Evolutionary conservation across 2,888 invertebrate genomes (phyloP).

Genomic region (Stramonita haemastoma): DNA sequence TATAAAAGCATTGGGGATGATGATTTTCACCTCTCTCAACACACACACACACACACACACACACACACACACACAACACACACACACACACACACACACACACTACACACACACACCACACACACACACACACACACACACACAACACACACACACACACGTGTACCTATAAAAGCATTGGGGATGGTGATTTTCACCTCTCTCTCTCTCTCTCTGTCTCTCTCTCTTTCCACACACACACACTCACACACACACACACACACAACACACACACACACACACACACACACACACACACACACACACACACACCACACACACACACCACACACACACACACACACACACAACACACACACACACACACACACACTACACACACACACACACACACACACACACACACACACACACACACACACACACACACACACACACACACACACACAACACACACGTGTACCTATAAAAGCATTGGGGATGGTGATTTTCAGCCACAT

Average conservation of each 20-base stretch:
- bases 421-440: slow-evolving; percentile 9
- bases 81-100: slow-evolving; percentile 70
- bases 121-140: too few species aligned
- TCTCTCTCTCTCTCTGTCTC: too few species aligned
- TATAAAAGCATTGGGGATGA: too few species aligned
- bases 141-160: too few species aligned
- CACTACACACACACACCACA: too few species aligned
- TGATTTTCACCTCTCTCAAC: too few species aligned
- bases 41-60: too few species aligned
- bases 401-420: not conserved
- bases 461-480: slow-evolving; percentile 98
- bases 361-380: too few species aligned
- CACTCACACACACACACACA: too few species aligned
- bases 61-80: slow-evolving; percentile 43
- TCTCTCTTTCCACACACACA: too few species aligned
- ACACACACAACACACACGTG: not conserved
- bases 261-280: too few species aligned
- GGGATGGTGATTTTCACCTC: slow-evolving; percentile 98
- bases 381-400: not conserved
- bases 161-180: slow-evolving; percentile 94
- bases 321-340: not conserved
- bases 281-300: not conserved
- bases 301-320: not conserved
- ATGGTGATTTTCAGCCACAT: slow-evolving; percentile 99
- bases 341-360: not conserved